Conservation (phyloP, 2,888 invertebrate species). For the Diogma glabrata region DNA sequence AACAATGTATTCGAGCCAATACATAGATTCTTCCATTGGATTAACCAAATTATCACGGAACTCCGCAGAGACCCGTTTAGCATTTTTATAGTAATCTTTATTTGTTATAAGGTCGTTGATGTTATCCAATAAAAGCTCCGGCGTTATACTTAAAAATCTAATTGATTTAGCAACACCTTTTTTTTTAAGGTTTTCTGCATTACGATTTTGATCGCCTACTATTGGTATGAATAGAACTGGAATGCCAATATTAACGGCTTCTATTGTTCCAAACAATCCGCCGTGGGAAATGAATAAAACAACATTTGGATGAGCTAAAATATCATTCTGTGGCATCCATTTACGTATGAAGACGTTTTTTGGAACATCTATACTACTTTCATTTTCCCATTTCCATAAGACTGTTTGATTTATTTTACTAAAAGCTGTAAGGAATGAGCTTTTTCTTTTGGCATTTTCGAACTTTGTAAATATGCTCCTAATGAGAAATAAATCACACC, state of each 20-base stretch:
- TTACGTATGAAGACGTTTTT: conserved; percentile 37
- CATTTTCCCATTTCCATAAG: conserved; percentile 42
- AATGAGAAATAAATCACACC: conserved; percentile 40
- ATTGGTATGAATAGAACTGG: conserved; percentile 38
- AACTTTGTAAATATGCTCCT: conserved; percentile 37
- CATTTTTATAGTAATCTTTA: conserved; percentile 33
- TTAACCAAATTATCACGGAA: conserved; percentile 44
- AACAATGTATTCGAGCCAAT: conserved; percentile 48
- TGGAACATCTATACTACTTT: conserved; percentile 31
- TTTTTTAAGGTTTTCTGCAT: conserved; percentile 31
- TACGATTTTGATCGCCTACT: conserved; percentile 37
- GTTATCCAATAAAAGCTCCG: conserved; percentile 28
- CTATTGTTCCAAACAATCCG: conserved; percentile 36
- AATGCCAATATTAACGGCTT: conserved; percentile 35
- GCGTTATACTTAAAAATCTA: conserved; percentile 30
- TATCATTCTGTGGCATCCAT: conserved; percentile 44
- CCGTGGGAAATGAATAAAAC: conserved; percentile 39
- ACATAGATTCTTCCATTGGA: conserved; percentile 45
- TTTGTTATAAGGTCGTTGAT: conserved; percentile 31
- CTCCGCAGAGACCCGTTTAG: conserved; percentile 36
- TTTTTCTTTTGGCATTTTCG: conserved; percentile 35
- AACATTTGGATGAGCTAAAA: conserved; percentile 37
- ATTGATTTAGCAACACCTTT: conserved; percentile 34
- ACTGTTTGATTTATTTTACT: conserved; percentile 37
- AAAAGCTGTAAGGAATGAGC: conserved; percentile 31